Evolutionary conservation across 2,888 invertebrate genomes (phyloP).

Genomic region (Euplagia quadripunctaria): DNA sequence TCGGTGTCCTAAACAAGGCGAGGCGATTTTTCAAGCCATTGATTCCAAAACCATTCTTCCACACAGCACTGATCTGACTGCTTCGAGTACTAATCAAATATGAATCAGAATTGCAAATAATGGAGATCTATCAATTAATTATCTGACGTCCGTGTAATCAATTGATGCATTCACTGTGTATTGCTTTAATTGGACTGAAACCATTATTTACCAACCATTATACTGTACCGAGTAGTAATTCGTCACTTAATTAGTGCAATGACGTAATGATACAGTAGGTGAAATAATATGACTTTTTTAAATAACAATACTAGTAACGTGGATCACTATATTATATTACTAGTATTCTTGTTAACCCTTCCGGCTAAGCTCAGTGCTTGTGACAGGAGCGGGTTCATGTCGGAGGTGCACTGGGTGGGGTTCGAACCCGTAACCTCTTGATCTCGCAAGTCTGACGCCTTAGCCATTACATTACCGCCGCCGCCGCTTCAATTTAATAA

Average conservation of each 20-base stretch:
- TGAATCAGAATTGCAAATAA: background rate
- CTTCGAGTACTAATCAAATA: background rate
- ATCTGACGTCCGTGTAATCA: background rate
- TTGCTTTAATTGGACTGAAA: background rate
- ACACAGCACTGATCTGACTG: too few relatives aligned
- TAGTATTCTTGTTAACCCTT: too few relatives aligned
- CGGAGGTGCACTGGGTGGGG: too few relatives aligned
- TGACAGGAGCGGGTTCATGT: too few relatives aligned
- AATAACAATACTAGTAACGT: too few relatives aligned
- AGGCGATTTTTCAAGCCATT: background rate
- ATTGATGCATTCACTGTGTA: background rate
- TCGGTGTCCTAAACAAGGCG: background rate
- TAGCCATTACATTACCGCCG: too few relatives aligned
- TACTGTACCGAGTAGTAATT: background rate
- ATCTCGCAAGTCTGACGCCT: too few relatives aligned
- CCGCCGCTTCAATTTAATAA: too few relatives aligned
- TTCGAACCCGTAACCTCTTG: too few relatives aligned
- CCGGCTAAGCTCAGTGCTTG: too few relatives aligned
- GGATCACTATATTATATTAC: too few relatives aligned
- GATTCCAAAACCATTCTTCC: too few relatives aligned
- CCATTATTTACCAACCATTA: background rate
- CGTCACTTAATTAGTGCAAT: background rate
- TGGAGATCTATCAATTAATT: background rate
- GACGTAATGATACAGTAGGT: background rate
- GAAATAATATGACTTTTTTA: background rate